A percentile compares a stretch with the other conserved stretches of the same genome.
These are phyloP conservation scores for Nothoprocta pentlandii DNA, from an alignment of 2,113 vertebrate species.

Conservation along the genomic window DNA sequence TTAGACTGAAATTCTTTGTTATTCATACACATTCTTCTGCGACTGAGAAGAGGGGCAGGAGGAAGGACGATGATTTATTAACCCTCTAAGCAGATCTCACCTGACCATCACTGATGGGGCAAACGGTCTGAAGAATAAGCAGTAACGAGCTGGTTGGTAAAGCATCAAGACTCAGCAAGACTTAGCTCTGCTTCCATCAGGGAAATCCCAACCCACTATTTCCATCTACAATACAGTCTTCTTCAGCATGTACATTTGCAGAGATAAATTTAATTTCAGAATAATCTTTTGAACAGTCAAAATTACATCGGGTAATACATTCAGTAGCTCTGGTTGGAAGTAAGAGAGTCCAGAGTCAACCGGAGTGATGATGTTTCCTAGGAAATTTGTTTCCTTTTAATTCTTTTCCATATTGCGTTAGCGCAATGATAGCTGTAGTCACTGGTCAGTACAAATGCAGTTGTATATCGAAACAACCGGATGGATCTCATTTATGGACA, in stretches of 20 bases:
- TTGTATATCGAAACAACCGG: not conserved
- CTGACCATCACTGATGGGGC: not conserved
- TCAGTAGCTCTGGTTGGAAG: not conserved
- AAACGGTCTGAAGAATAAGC: not conserved
- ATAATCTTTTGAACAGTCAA: not conserved
- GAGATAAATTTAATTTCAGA: not conserved
- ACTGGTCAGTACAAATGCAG: not conserved
- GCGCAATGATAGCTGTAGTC: not conserved
- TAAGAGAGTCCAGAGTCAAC: not conserved
- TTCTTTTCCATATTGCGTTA: not conserved
- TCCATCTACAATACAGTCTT: not conserved
- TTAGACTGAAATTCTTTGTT: slow-evolving; percentile 78
- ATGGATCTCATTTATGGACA: not conserved
- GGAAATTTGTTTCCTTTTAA: not conserved
- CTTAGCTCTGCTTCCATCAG: not conserved
- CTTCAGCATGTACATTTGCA: not conserved
- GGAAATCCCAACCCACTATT: not conserved
- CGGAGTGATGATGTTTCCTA: not conserved
- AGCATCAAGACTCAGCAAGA: not conserved
- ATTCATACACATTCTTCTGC: slow-evolving; percentile 33
- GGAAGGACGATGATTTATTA: not conserved
- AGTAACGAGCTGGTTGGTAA: not conserved
- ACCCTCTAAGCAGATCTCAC: not conserved
- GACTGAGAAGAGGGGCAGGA: not conserved
- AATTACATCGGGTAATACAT: not conserved